Base-by-base conservation (phyloP, 2,113 vertebrate genomes). In the Oryzias melastigma region DNA sequence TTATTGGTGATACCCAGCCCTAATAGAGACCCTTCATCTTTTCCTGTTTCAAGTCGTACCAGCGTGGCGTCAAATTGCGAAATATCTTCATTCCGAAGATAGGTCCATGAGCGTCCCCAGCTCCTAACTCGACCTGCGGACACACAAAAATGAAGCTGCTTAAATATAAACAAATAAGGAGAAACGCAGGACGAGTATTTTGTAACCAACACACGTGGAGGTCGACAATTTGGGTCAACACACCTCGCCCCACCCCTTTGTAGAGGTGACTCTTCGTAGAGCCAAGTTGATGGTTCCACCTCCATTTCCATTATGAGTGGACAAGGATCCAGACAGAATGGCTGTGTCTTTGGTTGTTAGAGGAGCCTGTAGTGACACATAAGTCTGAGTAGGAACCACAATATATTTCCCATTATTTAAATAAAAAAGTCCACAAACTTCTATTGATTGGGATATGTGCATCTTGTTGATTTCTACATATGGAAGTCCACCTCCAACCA, bases 361-460 rank as follows among this genome's bases (percentile, higher is more conserved):
- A 7, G 97, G 97, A 25, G 97, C 97, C 97, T 99, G 68, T 3
- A 54, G 61, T 1, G 17, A 47, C 47, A 50, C 17, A 60, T 0
- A 44, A 7, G 1, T 59, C 1, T 59, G 12, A 3, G 15, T 41
- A n/a, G 18, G 25, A 65, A 55, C 12, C 4, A 7, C 2, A 5
- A n/a, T n/a, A n/a, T n/a, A n/a, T n/a, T n/a, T n/a, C n/a, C n/a
- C n/a, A n/a, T n/a, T n/a, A n/a, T n/a, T n/a, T n/a, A 17, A 1
- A 44, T 5, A 6, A 44, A 5, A 12, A 25, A 17, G 5, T 19
- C 2, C 1, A 5, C 3, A 71, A 68, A 97, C 97, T 95, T 99
- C 97, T n/a, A 99, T 98, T 58, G 96, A 98, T 86, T 99, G 97
- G 22, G 97, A 98, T 82, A 99, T 99, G 91, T 98, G 95, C 97